Base-by-base conservation (phyloP, 2,888 invertebrate genomes). In the Ephialtes manifestator region DNA sequence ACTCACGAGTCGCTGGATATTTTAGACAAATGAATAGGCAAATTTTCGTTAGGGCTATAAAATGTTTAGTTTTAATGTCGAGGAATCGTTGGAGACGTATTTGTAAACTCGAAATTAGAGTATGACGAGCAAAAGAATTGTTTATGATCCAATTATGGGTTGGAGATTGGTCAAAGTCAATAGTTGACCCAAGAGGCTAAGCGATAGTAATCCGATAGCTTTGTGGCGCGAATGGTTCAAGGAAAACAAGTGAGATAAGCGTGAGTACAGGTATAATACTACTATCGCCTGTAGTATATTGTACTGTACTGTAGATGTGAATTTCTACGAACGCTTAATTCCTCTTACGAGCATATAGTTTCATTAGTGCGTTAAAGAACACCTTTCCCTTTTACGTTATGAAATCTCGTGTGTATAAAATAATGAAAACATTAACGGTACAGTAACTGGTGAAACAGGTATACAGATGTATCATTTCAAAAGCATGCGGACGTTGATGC, bases 321-420 rank as follows among this genome's bases (percentile, higher is more conserved):
- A 51, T 78, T 81, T 85, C 58, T 18, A 67, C 55, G 70, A 79
- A 75, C 58, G 65, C 58, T 68, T 77, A 51, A 60, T 76, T 72
- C 28, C 18, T 28, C 46, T 68, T 58, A 68, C 70, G 68, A 60
- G 35, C 72, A 28, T 43, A 67, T 5, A 39, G 68, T 84, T 81
- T 84, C 72, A 81, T 84, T 63, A 81, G 74, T 68, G 60, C 67
- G 77, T 77, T 77, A 68, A 68, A 46, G 24, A 70, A 60, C 84
- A 31, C 85, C 85, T 85, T 85, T 85, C 85, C 85, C 81, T 85
- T 82, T 85, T 77, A 67, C 65, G 43, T 85, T 78, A 81, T 85
- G 81, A 75, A 85, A 85, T 75, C 48, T 74, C 75, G 51, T 48
- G 51, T 65, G 48, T 46, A 60, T 53, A 35, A 15, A 71, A 43